Evolutionary conservation across 2,888 invertebrate species (phyloP), one percentile per base, ranked within the genome.

Genomic region (Trichopria drosophilae): DNA sequence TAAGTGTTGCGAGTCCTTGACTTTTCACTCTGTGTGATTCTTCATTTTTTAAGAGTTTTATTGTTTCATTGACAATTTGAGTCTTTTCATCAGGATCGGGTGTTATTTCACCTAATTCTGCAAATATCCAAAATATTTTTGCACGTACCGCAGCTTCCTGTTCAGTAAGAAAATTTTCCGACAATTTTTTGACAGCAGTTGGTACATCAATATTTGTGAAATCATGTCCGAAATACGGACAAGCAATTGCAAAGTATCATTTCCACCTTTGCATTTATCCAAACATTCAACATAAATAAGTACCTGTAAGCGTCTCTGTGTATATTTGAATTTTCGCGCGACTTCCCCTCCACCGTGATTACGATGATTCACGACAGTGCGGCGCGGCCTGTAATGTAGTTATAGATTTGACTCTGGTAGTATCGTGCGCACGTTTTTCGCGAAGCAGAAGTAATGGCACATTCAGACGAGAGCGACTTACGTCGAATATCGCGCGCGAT

Each of bases 21-120:
- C 88, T 85, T 62, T 87, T 84, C 0, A 90, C 89, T 79, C 90
- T 87, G 65, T 90, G 90, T 0, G 91, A 91, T 39, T 84, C 84
- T 76, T 90, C 90, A 67, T 84, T 84, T 69, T 84, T 85, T 36
- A 90, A 77, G 56, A 90, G 77, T 53, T 80, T 80, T 36, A 86
- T 81, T 3, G 87, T 84, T 73, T 90, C 88, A 64, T 88, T 88
- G 51, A 88, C 82, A 32, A 88, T 81, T 58, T 79, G 75, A 59
- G 67, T 60, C 50, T 73, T 75, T 41, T 80, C 80, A 10, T 82
- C 67, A 57, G 85, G 83, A 18, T 84, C 81, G 19, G 82, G 82
- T 0, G 82, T 82, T 63, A 86, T 81, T 62, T 83, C 78, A 0
- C 88, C 87, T 59, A 92, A 82, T 61, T 88, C 86, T 59, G 84